Evolutionary conservation across 1,140 invertebrate species (phyloP), one percentile per base, ranked within the genome.

Genomic region (Drosophila ficusphila): DNA sequence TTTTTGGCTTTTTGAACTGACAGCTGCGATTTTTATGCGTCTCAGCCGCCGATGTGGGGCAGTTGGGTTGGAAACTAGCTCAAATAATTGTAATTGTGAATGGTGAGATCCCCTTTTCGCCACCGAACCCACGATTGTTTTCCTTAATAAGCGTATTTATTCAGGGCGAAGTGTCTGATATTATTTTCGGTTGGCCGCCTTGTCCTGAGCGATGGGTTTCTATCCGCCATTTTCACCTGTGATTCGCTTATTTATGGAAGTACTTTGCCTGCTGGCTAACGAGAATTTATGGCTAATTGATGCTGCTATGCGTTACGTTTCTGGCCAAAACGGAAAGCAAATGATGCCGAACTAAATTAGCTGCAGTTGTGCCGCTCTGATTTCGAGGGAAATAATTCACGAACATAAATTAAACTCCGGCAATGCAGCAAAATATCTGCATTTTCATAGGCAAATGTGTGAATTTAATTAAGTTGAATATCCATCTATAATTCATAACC

Each of bases 1-100:
- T 88, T 88, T 89, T 88, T 88, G 78, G 82, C 82, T 88, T 88
- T 89, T 88, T 88, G 74, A 86, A 88, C 81, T 88, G 81, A 86
- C 81, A 88, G 77, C 82, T 75, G 74, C 82, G 82, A 86, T 88
- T 86, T 86, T 77, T 78, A 82, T 88, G 82, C 82, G 73, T 65
- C 81, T 41, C 62, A 76, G 54, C 47, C 67, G 41, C 60, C 36
- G 42, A 51, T 51, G 42, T 31, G 16, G 39, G 23, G 46, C 53
- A 44, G 41, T 39, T 33, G 16, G 27, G 34, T 27, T 19, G 36
- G 23, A 49, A 86, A 76, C 82, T 88, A 69, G 19, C 60, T 61
- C 64, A 88, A 88, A 89, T 88, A 82, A 88, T 82, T 88, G 69
- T 88, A 86, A 85, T 79, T 86, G 79, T 76, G 62, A 85, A 60